Base-by-base conservation (phyloP, 2,888 invertebrate genomes). In the Oxystoma pomonae region DNA sequence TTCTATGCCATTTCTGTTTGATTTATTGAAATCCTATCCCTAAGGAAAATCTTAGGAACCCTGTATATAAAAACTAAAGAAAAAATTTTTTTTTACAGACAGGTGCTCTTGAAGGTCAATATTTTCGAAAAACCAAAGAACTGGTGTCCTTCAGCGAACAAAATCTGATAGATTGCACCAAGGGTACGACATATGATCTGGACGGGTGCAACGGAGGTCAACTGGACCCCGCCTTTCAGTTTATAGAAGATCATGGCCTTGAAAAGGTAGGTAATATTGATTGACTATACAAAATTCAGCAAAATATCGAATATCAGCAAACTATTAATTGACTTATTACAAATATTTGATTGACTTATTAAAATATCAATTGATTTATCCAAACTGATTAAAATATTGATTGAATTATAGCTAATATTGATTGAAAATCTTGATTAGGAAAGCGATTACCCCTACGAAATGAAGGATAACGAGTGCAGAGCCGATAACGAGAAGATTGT, bases 121-220 rank as follows among this genome's bases (percentile, higher is more conserved):
- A 81, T 67, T 82, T 77, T 73, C 73, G 81, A n/a, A 82, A 83
- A 73, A 80, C 79, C 18, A 82, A 82, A 9, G 75, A 77, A 51
- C 74, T 84, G 20, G 77, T 80, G 1, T 83, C 83, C 16, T 75
- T 85, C 20, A 83, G 83, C 67, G 83, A 84, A 67, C 85, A 85
- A 71, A 83, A 85, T 70, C 73, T 85, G 50, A 76, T 85, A 19
- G 85, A 85, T 69, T 85, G 85, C 70, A 80, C 82, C 1, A 70
- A 65, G 2, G 21, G 21, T 1, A 5, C 12, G 17, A 72, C 75
- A 5, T 83, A 81, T 64, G 81, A 80, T 5, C 84, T 84, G 69
- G 69, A 76, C 20, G 85, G 84, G 1, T 85, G 85, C 69, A 73
- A 79, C 22, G 84, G 84, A 21, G 85, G 84, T 56, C 71, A 80